Base-by-base conservation (phyloP, 1,140 invertebrate species). In the Psilanteris sp. region DNA sequence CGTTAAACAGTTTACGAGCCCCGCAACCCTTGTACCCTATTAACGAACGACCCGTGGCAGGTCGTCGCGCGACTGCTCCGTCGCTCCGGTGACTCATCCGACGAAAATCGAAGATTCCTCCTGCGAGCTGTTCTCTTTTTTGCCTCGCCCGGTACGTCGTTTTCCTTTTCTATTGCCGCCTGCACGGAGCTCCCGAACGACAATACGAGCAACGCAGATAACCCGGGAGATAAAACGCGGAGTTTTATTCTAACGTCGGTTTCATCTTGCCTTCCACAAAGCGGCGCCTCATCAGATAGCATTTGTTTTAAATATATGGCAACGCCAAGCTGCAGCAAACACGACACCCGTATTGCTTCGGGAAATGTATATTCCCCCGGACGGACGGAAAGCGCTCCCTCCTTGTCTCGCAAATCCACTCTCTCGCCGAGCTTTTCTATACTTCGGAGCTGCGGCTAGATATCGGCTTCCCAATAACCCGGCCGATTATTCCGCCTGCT, bases 261-360 rank as follows among this genome's bases (percentile, higher is more conserved):
- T 81, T 85, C 83, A 84, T 85, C 83, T 85, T 81, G 81, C 81
- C 80, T 85, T 64, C 79, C 83, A 84, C 83, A 84, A 85, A 83
- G 83, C 82, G 79, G 74, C 79, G 82, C 81, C 82, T 84, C 83
- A 87, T 87, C 86, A 87, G 85, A 87, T 87, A 87, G 84, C 84
- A 87, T 88, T 88, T 88, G 85, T 87, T 87, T 87, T 86, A 86
- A 87, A 88, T 86, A 87, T 87, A 88, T 87, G 84, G 73, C 50
- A 7, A 10, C 15, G 55, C 31, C n/a, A 44, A 20, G 36, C 39
- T 13, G 48, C 22, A 52, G 41, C 24, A 70, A 64, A 61, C 39
- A 54, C 64, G 54, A 70, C 59, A 64, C 52, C 64, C 57, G 59
- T 48, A 78, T 75, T 59, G 36, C 54, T 26, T 15, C 22, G 46